Evolutionary conservation across 2,113 vertebrate species (phyloP).

Genomic region (Lynx canadensis): DNA sequence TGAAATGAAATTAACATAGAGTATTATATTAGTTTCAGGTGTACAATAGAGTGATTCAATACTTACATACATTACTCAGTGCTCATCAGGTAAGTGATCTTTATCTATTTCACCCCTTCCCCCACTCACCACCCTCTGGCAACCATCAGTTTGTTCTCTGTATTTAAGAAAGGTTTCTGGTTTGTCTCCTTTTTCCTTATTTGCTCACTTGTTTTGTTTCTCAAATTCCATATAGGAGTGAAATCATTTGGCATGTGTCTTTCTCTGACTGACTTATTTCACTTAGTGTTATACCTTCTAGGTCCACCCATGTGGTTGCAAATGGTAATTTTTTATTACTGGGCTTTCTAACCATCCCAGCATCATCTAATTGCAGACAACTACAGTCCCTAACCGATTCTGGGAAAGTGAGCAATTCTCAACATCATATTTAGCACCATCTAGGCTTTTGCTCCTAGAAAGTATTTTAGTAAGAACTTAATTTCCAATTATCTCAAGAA

Average conservation of each 20-base stretch:
- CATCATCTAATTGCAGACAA: not conserved
- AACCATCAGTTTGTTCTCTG: not conserved
- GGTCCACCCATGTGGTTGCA: not conserved
- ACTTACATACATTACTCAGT: not conserved
- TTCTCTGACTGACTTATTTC: not conserved
- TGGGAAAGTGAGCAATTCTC: not conserved
- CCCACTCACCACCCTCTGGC: not conserved
- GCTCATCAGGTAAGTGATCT: not conserved
- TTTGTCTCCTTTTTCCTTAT: not conserved
- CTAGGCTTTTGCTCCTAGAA: not conserved
- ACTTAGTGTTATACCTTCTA: not conserved
- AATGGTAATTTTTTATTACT: not conserved
- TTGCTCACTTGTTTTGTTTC: not conserved
- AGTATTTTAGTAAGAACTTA: constrained; percentile 36
- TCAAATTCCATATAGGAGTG: not conserved
- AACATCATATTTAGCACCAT: not conserved
- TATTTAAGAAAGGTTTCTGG: not conserved
- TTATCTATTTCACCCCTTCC: not conserved
- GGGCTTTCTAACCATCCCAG: not conserved
- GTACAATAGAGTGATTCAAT: not conserved
- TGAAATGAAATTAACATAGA: not conserved
- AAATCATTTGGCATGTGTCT: not conserved
- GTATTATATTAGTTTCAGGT: not conserved
- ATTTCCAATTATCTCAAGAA: constrained; percentile 65
- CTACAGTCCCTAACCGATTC: not conserved